Base-by-base conservation (phyloP, 2,113 vertebrate genomes). In the Myrmecophaga tridactyla region DNA sequence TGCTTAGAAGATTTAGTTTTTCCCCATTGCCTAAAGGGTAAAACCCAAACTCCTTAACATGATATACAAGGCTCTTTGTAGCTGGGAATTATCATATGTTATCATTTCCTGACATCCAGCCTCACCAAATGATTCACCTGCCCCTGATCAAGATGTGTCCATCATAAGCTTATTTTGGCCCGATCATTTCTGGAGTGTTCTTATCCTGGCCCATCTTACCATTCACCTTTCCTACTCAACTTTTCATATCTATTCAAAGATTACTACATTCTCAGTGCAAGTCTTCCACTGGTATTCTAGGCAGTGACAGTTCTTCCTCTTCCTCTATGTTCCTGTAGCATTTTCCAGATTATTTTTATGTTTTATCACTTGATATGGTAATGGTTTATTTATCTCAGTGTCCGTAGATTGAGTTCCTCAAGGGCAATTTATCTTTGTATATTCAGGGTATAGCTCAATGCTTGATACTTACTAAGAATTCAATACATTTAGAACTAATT, bases 281-380 rank as follows among this genome's bases (percentile, higher is more conserved):
- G 18, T 36, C 18, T 83, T 92, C 34, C 70, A 82, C 39, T 14
- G 81, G 13, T 31, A 39, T 5, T 10, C 25, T 80, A 23, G 27
- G 8, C 14, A 92, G 36, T 80, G 65, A 75, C 27, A 83, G 56
- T 84, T 8, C 48, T 81, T 13, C 51, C 36, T 48, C 58, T 69
- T 83, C 86, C 39, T 90, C 10, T 78, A n/a, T 69, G 29, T 48
- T 65, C 39, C 41, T 56, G 1, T 60, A 72, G 21, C 11, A 81
- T 56, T 82, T 67, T 86, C 53, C 41, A 80, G 7, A 63, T 70
- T 80, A 73, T 65, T 97, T 94, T 94, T 65, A 83, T 86, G 31
- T 29, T 77, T 25, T 82, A 75, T 83, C 86, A 63, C 23, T 95
- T 93, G 34, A 46, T 51, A 75, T 13, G 72, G 12, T 86, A 88